Percentiles rank a stretch among this genome's conserved stretches.
phyloP scores from a whole-genome alignment of 1,140 invertebrate species.

The Zaprionus taronus region DNA sequence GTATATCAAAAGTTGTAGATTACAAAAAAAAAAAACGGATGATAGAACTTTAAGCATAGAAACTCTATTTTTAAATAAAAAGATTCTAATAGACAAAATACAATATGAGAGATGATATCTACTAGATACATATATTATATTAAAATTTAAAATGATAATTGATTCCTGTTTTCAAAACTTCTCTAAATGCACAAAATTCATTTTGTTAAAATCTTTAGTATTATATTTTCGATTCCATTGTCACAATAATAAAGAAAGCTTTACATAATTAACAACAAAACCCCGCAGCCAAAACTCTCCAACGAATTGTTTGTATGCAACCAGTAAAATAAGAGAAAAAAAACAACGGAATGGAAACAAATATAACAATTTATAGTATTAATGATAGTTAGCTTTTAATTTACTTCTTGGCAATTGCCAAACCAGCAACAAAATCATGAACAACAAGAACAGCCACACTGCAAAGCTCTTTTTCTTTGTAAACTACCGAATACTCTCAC shows the following conservation, averaged over 20 bases:
- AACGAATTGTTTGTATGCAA: slow-evolving; percentile 45
- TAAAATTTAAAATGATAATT: slow-evolving; percentile 21
- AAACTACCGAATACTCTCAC: slow-evolving; percentile 78
- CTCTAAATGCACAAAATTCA: slow-evolving; percentile 64
- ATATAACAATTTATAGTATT: slow-evolving; percentile 28
- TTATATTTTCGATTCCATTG: slow-evolving; percentile 71
- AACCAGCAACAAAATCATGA: slow-evolving; percentile 6
- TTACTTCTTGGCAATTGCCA: slow-evolving; percentile 38
- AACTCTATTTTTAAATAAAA: slow-evolving; percentile 82
- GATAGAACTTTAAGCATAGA: slow-evolving; percentile 74
- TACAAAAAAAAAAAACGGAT: slow-evolving; percentile 49
- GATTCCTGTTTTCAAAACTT: slow-evolving; percentile 63
- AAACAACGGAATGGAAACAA: slow-evolving; percentile 26
- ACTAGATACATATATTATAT: slow-evolving; percentile 53
- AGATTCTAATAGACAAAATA: slow-evolving; percentile 78
- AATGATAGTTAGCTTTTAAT: slow-evolving; percentile 58
- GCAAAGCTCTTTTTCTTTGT: slow-evolving; percentile 64
- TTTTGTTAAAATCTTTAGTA: slow-evolving; percentile 65
- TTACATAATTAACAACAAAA: slow-evolving; percentile 53
- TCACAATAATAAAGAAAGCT: slow-evolving; percentile 74
- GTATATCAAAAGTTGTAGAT: slow-evolving; percentile 73
- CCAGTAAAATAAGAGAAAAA: slow-evolving; percentile 21
- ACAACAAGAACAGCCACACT: slow-evolving; percentile 46
- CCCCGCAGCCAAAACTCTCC: slow-evolving; percentile 51
- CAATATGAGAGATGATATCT: slow-evolving; percentile 66